Percentiles rank a stretch among this genome's conserved stretches.
These are phyloP conservation scores for Encarsia formosa DNA, from an alignment of 2,888 invertebrate genomes.

Conservation along the genomic window DNA sequence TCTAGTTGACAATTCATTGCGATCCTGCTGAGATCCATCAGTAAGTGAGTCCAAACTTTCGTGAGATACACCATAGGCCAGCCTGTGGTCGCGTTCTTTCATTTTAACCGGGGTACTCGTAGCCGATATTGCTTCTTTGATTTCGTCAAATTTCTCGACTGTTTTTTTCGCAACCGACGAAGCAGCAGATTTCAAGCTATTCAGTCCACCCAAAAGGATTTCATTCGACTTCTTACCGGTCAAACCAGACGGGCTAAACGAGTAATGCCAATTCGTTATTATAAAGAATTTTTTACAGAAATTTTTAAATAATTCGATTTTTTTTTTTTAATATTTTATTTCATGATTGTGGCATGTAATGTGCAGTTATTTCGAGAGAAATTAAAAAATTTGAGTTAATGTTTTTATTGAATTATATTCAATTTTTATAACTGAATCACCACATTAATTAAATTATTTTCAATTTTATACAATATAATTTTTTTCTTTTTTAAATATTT, in stretches of 20 bases:
- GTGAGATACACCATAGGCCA: conserved; percentile 46
- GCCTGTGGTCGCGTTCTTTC: conserved; percentile 47
- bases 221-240: conserved; percentile 86
- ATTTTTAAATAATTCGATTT: no score
- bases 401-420: no score
- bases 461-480: no score
- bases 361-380: no score
- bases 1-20: conserved; percentile 44
- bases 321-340: no score
- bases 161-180: conserved; percentile 79
- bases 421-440: no score
- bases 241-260: conserved; percentile 71
- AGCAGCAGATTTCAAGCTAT: conserved; percentile 81
- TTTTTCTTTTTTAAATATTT: no score
- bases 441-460: no score
- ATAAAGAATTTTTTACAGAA: no score
- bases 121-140: conserved; percentile 85
- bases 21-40: conserved; percentile 48
- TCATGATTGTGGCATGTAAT: no score
- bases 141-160: conserved; percentile 83
- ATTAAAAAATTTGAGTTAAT: no score
- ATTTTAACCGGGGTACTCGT: conserved; percentile 82
- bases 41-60: conserved; percentile 48
- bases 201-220: conserved; percentile 78
- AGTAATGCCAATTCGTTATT: no score